Evolutionary conservation across 1,140 invertebrate species (phyloP).

Genomic region (Archegozetes longisetosus): DNA sequence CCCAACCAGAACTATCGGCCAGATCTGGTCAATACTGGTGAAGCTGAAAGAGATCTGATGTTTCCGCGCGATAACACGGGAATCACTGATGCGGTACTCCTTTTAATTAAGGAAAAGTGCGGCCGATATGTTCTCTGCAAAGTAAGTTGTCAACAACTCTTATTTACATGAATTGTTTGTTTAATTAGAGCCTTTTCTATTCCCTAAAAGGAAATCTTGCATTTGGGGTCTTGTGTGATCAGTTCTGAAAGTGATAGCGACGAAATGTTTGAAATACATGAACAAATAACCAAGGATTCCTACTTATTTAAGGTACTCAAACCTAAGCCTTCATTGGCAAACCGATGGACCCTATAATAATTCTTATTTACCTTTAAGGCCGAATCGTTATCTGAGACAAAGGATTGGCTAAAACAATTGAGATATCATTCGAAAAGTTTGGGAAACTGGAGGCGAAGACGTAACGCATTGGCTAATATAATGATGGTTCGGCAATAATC

Average conservation of each 20-base stretch:
- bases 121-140: conserved; percentile 66
- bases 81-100: conserved; percentile 65
- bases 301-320: conserved; percentile 80
- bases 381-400: conserved; percentile 63
- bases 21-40: conserved; percentile 33
- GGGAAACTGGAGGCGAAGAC: conserved; percentile 70
- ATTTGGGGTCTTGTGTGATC: conserved; percentile 73
- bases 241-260: conserved; percentile 64
- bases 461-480: conserved; percentile 83
- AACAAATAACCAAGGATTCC: conserved; percentile 76
- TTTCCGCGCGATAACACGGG: conserved; percentile 46
- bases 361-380: too few species aligned
- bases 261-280: conserved; percentile 88
- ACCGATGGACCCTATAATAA: too few species aligned
- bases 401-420: conserved; percentile 70
- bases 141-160: conserved; percentile 27
- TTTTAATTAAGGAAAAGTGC: conserved; percentile 75
- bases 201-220: conserved; percentile 42
- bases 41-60: conserved; percentile 24
- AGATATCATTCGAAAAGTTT: conserved; percentile 77
- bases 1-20: conserved; percentile 25
- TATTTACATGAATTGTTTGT: background rate
- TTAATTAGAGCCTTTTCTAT: background rate
- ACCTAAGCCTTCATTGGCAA: too few species aligned
- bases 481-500: conserved; percentile 49